These are phyloP conservation scores for Platyrinchus mystaceus DNA, from an alignment of 2,797 vertebrate genomes.

Conservation along the genomic window DNA sequence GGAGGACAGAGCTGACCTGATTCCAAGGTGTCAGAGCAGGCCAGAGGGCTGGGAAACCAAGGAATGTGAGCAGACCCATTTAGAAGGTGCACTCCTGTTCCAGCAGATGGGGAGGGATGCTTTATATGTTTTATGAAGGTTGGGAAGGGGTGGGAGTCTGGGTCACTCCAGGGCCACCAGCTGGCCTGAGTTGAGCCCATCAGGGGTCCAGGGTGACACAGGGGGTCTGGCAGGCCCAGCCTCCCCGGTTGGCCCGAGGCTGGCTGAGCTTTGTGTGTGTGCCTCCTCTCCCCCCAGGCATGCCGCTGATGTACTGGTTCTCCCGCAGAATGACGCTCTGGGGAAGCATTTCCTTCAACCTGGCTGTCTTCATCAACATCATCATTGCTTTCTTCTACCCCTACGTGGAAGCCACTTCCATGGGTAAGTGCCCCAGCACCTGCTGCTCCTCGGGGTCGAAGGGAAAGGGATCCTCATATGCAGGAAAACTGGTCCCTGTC, in stretches of 20 bases:
- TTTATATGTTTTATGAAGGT: background rate
- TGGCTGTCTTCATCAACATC: slow-evolving; percentile 97
- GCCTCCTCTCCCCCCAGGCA: slow-evolving; percentile 80
- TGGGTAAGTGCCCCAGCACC: slow-evolving; percentile 64
- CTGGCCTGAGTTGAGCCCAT: background rate
- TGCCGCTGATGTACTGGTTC: slow-evolving; percentile 97
- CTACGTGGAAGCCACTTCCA: slow-evolving; percentile 82
- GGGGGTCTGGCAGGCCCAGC: background rate
- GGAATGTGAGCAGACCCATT: background rate
- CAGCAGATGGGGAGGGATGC: background rate
- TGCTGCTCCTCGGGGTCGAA: background rate
- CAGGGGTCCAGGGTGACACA: background rate
- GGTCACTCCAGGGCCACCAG: background rate
- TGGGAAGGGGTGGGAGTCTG: background rate
- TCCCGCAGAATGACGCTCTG: slow-evolving; percentile 95
- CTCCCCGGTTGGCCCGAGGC: background rate
- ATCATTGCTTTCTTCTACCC: slow-evolving; percentile 99
- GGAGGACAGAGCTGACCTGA: background rate
- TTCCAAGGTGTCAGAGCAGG: background rate
- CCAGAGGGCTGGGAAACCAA: background rate
- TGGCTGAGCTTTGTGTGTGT: slow-evolving; percentile 35
- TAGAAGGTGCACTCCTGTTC: background rate
- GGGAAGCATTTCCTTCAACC: slow-evolving; percentile 97
- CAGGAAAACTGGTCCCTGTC: background rate
- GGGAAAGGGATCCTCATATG: background rate